These are phyloP conservation scores for Popillia japonica DNA, from an alignment of 1,140 invertebrate genomes.

Conservation along the genomic window DNA sequence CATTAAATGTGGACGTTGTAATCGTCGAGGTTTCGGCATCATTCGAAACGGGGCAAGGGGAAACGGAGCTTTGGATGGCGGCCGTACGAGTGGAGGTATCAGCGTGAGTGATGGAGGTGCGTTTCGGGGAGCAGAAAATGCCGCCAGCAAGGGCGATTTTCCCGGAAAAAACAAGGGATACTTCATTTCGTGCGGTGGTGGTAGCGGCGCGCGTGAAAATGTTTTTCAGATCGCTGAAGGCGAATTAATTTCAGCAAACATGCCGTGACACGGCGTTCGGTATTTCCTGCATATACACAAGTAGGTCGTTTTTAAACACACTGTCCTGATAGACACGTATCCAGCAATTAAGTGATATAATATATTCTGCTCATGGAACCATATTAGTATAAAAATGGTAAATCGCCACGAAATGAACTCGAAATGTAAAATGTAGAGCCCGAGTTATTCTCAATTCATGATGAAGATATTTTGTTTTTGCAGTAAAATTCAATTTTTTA, in stretches of 20 bases:
- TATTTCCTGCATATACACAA: not conserved
- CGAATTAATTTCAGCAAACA: constrained; percentile 1
- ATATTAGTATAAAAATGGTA: no score
- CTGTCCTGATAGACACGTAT: no score
- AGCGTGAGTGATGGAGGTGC: not conserved
- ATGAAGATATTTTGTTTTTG: no score
- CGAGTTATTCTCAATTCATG: no score
- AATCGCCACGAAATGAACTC: no score
- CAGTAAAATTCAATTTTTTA: no score
- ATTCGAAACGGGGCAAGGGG: not conserved
- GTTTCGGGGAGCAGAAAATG: not conserved
- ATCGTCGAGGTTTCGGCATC: constrained; percentile 17
- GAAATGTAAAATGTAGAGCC: no score
- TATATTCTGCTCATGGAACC: no score
- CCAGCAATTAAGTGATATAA: no score
- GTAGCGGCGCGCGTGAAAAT: not conserved
- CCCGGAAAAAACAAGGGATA: not conserved
- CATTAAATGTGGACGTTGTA: constrained; percentile 26
- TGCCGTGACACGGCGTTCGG: not conserved
- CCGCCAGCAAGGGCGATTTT: not conserved
- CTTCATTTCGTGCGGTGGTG: not conserved
- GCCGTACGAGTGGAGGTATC: not conserved
- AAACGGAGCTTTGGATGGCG: not conserved
- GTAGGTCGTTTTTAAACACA: no score
- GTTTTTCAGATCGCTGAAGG: not conserved